phyloP scores from a whole-genome alignment of 2,113 vertebrate genomes.

The Rostratula benghalensis region DNA sequence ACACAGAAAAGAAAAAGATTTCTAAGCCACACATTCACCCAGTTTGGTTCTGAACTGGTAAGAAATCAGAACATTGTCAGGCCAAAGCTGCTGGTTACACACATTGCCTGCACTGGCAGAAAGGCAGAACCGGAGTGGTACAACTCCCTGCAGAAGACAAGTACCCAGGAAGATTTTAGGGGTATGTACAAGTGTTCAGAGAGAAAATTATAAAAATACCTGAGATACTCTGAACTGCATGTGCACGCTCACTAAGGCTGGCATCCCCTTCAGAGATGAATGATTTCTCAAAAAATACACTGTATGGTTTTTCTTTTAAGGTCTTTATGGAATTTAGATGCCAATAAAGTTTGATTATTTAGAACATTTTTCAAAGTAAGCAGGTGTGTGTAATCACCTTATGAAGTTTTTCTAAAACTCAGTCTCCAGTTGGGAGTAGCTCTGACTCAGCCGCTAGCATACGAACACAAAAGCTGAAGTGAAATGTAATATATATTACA shows the following conservation, averaged over 20 bases:
- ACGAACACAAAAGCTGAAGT: not conserved
- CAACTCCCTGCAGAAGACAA: rapidly evolving
- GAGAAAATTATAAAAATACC: not conserved
- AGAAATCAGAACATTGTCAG: not conserved
- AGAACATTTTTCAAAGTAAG: not conserved
- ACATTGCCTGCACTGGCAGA: not conserved
- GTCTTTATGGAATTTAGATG: not conserved
- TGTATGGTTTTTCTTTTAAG: not conserved
- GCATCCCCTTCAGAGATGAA: not conserved
- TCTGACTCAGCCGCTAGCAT: not conserved
- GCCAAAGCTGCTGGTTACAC: not conserved
- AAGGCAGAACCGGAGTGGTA: not conserved
- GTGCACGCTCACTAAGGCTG: not conserved
- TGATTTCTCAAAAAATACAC: not conserved
- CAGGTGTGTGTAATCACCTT: not conserved
- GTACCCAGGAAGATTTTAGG: not conserved
- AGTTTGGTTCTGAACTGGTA: not conserved
- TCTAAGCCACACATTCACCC: not conserved
- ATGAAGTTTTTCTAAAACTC: not conserved
- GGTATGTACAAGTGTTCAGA: not conserved
- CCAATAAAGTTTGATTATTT: not conserved
- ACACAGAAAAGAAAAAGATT: not conserved
- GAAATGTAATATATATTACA: not conserved
- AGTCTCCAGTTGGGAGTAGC: not conserved
- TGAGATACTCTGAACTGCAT: not conserved